These are phyloP conservation scores for Eciton burchellii DNA, from an alignment of 1,140 invertebrate genomes.

Conservation along the genomic window DNA sequence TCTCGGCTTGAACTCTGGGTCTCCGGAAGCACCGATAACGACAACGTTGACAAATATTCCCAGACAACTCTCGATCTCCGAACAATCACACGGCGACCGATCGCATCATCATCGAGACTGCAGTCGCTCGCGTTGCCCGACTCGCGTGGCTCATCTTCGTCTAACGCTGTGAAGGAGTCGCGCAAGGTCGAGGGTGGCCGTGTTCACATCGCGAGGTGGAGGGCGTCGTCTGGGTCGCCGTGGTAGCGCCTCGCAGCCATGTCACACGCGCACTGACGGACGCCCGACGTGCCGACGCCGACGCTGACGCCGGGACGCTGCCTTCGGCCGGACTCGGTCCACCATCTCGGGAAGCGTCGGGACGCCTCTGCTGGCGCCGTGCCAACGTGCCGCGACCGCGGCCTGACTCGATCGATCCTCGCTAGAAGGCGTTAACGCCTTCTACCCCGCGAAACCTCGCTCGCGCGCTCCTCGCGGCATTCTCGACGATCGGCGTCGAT, in stretches of 20 bases:
- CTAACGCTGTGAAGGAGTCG: conserved; percentile 5
- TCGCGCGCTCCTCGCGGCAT: conserved; percentile 11
- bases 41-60: conserved; percentile 4
- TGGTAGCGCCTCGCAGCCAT: conserved; percentile 83
- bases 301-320: conserved; percentile 82
- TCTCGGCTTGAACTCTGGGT: background rate
- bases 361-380: conserved; percentile 78
- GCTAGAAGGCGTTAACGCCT: conserved; percentile 64
- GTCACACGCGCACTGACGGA: conserved; percentile 85
- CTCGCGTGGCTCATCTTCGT: conserved; percentile 32
- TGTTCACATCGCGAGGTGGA: conserved; percentile 77
- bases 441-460: conserved; percentile 18
- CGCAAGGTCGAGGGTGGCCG: conserved; percentile 46
- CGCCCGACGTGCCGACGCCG: conserved; percentile 74
- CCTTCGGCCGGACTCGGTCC: conserved; percentile 81
- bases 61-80: background rate
- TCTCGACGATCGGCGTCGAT: background rate
- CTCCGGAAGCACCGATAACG: background rate
- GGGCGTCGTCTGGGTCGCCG: conserved; percentile 79
- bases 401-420: conserved; percentile 62
- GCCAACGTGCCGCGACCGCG: conserved; percentile 77
- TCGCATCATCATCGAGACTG: background rate
- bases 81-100: conserved; percentile 26
- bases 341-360: conserved; percentile 83
- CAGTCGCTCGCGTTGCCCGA: conserved; percentile 11